Evolutionary conservation across 2,888 invertebrate genomes (phyloP), one percentile per base, ranked within the genome.

Genomic region (Taphrorychus bicolor): DNA sequence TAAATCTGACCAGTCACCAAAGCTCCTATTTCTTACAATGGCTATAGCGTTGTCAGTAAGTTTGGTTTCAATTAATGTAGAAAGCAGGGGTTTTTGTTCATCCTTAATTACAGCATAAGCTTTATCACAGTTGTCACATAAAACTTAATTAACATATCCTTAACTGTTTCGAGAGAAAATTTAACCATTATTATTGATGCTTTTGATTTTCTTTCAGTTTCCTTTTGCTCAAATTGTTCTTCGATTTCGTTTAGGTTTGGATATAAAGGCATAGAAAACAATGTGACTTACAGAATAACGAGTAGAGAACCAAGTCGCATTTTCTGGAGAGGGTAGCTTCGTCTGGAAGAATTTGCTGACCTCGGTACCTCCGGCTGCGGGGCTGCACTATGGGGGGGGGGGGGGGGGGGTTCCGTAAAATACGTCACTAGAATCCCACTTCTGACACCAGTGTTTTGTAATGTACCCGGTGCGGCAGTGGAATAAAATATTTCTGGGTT

Each of bases 31-130:
- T 61, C 73, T 59, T 18, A 73, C 64, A 22, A 74, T 51, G n/a
- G 71, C 66, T 59, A 71, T 65, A 41, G 70, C 71, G 48, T 74
- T 73, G 16, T 71, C 73, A 1, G 70, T 70, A 7, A 75, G 59
- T 70, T 75, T 73, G 7, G 45, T 45, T 51, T 51, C 51, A 5
- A 56, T 56, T 24, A 56, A 18, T 2, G 22, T 56, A 24, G 32
- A 56, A 24, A 56, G 56, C 3, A 56, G 9, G 9, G 17, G 1
- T 40, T 58, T 58, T 9, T 58, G 58, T 2, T 58, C 42, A 3
- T 45, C 58, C 22, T 59, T 59, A 73, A 1, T 75, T 76, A 49
- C 75, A 74, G 59, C 54, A 4, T 19, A 52, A n/a, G 59, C 59
- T 66, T 66, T 63, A 21, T 42, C 61, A 66, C 56, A 62, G 17